phyloP scores from a whole-genome alignment of 2,113 vertebrate species.

The Beaufortia kweichowensis region DNA sequence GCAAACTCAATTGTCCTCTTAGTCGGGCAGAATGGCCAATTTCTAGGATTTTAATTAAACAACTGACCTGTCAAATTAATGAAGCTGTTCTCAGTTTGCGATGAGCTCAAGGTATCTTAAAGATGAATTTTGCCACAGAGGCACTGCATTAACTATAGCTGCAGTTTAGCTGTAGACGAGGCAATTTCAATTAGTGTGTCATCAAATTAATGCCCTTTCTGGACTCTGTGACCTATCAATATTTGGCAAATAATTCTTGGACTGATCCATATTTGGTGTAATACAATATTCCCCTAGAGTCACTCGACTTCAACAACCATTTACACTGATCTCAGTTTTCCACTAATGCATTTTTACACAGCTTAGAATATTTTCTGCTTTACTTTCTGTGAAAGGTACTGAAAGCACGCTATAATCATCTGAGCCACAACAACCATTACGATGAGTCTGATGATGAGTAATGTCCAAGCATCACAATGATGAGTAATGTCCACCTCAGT shows the following conservation, averaged over 20 bases:
- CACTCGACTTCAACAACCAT: not conserved
- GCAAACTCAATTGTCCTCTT: constrained; percentile 25
- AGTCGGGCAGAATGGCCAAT: too few relatives aligned
- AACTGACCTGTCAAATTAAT: constrained; percentile 48
- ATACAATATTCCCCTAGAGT: not conserved
- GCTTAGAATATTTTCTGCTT: constrained; percentile 13
- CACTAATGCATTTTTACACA: constrained; percentile 14
- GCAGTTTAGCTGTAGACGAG: not conserved
- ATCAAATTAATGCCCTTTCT: constrained; percentile 4
- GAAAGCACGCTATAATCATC: not conserved
- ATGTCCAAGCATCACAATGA: not conserved
- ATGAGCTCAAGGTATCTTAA: constrained; percentile 19
- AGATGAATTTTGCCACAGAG: not conserved
- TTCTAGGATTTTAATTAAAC: too few relatives aligned
- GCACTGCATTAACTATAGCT: constrained; percentile 14
- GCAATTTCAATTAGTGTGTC: not conserved
- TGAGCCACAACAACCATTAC: constrained; percentile 2
- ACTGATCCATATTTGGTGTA: not conserved
- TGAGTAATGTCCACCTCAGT: not conserved
- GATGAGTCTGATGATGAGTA: not conserved
- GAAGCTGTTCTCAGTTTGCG: constrained; percentile 29
- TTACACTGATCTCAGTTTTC: not conserved
- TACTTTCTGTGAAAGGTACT: not conserved
- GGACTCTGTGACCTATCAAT: not conserved
- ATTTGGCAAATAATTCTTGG: not conserved